Conservation (phyloP, 2,797 vertebrate species). For the Sebastiscus tertius region DNA sequence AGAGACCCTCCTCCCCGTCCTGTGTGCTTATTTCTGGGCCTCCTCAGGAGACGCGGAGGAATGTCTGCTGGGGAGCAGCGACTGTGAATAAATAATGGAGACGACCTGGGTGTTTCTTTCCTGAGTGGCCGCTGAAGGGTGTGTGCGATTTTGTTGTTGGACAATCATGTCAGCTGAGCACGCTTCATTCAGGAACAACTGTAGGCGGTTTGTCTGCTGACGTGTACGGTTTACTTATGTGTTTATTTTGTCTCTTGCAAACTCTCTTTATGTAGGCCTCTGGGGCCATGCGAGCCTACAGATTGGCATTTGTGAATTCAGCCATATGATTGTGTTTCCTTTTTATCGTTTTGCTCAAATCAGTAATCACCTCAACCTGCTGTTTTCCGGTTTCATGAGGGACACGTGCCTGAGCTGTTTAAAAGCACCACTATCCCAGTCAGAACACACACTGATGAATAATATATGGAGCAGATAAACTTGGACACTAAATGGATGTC, state of each 20-base stretch:
- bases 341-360: conserved; percentile 25
- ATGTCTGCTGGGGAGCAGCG: conserved; percentile 62
- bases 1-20: conserved; percentile 72
- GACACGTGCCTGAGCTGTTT: conserved; percentile 50
- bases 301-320: conserved; percentile 9
- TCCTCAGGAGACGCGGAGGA: conserved; percentile 70
- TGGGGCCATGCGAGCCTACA: neutral
- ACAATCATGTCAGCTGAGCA: conserved; percentile 44
- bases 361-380: conserved; percentile 38
- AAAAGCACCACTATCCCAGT: conserved; percentile 53
- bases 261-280: neutral
- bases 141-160: conserved; percentile 61
- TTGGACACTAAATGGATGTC: conserved; percentile 73
- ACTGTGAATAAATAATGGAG: conserved; percentile 82
- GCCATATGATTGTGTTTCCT: conserved; percentile 16
- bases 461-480: conserved; percentile 76
- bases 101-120: conserved; percentile 82
- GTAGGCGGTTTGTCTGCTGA: conserved; percentile 9
- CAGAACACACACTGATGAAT: conserved; percentile 72
- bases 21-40: conserved; percentile 71
- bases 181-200: conserved; percentile 38
- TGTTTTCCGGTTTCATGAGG: conserved; percentile 35
- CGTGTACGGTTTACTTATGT: conserved; percentile 13
- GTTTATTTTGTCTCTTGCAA: conserved; percentile 19
- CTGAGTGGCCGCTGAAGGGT: conserved; percentile 71